phyloP scores from a whole-genome alignment of 2,888 invertebrate genomes.

The Caenorhabditis afra region DNA sequence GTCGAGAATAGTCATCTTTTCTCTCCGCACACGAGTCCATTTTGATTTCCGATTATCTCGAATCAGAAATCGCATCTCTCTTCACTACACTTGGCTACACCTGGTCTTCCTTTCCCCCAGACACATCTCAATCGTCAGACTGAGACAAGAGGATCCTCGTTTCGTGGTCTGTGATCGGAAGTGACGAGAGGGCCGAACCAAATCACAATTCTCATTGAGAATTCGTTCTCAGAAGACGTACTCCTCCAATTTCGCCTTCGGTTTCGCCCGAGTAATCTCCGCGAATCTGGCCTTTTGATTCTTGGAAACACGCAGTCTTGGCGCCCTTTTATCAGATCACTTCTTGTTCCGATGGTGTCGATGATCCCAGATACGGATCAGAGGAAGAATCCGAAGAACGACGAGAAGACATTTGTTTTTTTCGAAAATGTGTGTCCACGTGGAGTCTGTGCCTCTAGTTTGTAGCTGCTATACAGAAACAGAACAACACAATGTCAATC shows the following conservation, averaged over 20 bases:
- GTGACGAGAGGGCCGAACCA: not conserved
- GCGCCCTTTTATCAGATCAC: not conserved
- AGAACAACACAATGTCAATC: too few species aligned
- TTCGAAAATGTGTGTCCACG: too few species aligned
- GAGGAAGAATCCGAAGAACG: not conserved
- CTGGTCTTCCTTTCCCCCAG: not conserved
- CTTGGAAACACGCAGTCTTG: constrained; percentile 10
- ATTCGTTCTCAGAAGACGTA: not conserved
- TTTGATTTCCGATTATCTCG: not conserved
- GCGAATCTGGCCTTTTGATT: constrained; percentile 6
- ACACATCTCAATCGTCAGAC: too few species aligned
- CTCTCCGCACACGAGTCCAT: too few species aligned
- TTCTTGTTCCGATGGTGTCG: constrained; percentile 23
- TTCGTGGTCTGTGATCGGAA: constrained; percentile 9
- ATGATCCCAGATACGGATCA: not conserved
- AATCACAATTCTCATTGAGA: constrained; percentile 9
- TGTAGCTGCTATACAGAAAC: too few species aligned
- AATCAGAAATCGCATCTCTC: not conserved
- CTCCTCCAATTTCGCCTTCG: constrained; percentile 1
- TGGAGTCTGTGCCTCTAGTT: too few species aligned
- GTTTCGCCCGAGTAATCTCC: not conserved
- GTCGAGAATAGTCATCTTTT: too few species aligned
- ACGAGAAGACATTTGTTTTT: too few species aligned
- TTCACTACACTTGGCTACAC: constrained; percentile 22
- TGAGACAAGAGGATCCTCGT: too few species aligned